Evolutionary conservation across 2,113 vertebrate species (phyloP), one percentile per base, ranked within the genome.

Genomic region (Telmatochromis sp.): DNA sequence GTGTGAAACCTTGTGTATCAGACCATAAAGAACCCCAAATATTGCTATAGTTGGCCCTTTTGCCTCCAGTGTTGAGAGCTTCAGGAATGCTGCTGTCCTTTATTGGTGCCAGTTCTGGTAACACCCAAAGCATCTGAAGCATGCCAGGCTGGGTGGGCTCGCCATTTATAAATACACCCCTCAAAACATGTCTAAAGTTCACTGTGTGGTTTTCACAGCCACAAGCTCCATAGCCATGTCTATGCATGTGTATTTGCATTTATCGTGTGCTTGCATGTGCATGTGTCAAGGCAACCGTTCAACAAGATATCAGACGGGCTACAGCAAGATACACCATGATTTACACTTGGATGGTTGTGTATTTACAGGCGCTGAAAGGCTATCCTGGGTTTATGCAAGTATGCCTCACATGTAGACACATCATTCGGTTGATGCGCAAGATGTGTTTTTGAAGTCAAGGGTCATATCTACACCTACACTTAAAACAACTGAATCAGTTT

Each of bases 81-180:
- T 86, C 42, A 82, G 83, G 93, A 95, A 96, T 95, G 92, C 83
- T 13, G 58, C 58, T 90, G 90, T 91, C 84, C 92, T 95, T 95
- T 93, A 83, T 79, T 82, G 81, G 83, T 89, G 84, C 82, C 86
- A 83, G 83, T 91, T 95, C 91, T 95, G 91, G 91, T 94, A 91
- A 95, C 94, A 94, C 84, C 86, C 94, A 60, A 93, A 93, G 90
- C 90, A 96, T 95, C 63, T 71, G 13, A 85, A 84, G 94, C 90
- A 95, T 28, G 94, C 80, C 85, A 87, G 88, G 87, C 92, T 58
- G 92, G 93, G 95, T 92, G 89, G 93, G 93, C 92, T 94, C 15
- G 54, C 93, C 65, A 86, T 90, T 95, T 96, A 96, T 95, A 96
- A 96, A 96, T 95, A 96, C 93, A 89, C 91, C 89, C 68, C 88